Evolutionary conservation across 2,888 invertebrate genomes (phyloP).

Genomic region (Apodemia hepburni): DNA sequence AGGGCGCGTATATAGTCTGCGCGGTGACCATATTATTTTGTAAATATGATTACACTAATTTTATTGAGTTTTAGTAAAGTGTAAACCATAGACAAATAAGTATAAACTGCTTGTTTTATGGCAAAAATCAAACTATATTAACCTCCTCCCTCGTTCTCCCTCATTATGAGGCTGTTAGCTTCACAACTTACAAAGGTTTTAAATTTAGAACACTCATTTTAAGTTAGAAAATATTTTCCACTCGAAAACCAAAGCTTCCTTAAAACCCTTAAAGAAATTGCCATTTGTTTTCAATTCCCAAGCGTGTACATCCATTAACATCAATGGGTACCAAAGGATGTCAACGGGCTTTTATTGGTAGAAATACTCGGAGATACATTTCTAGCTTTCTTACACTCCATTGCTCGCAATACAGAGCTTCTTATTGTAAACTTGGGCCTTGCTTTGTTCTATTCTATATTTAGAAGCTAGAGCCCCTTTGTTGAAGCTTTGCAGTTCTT

Average conservation of each 20-base stretch:
- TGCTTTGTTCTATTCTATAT: conserved; percentile 6
- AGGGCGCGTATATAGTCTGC: too few relatives aligned
- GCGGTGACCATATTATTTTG: too few relatives aligned
- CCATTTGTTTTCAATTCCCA: background rate
- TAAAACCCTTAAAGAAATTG: background rate
- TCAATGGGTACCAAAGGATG: background rate
- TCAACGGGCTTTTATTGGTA: background rate
- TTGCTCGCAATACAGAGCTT: background rate
- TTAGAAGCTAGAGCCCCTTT: background rate
- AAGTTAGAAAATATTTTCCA: background rate
- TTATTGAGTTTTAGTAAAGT: too few relatives aligned
- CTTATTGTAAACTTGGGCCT: conserved; percentile 10
- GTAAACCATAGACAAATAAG: too few relatives aligned
- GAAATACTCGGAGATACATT: conserved; percentile 3
- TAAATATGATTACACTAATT: too few relatives aligned
- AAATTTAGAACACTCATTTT: background rate
- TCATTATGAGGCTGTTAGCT: too few relatives aligned
- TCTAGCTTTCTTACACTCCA: conserved; percentile 13
- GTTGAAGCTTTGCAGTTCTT: background rate
- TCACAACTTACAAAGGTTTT: background rate
- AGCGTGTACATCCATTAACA: background rate
- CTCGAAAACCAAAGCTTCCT: background rate
- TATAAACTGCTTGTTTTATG: too few relatives aligned
- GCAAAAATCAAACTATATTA: too few relatives aligned
- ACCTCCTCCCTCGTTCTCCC: too few relatives aligned